Evolutionary conservation across 2,797 vertebrate genomes (phyloP).

Genomic region (Lutjanus argentimaculatus): DNA sequence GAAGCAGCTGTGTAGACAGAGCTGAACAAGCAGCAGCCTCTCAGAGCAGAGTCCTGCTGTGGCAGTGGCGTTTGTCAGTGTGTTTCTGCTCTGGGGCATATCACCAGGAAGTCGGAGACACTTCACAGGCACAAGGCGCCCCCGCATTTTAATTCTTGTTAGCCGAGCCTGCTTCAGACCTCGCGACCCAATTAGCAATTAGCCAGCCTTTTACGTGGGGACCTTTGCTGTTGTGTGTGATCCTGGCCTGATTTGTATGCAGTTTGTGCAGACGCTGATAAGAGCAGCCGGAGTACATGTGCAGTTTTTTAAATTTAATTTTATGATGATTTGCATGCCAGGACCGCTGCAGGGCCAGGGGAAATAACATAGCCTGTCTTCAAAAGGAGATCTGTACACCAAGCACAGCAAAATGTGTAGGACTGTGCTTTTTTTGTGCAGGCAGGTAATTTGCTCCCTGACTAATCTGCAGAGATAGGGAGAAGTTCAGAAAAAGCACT

Average conservation of each 20-base stretch:
- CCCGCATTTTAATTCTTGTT: slow-evolving; percentile 78
- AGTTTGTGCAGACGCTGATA: slow-evolving; percentile 83
- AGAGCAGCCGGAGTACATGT: slow-evolving; percentile 79
- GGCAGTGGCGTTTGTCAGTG: slow-evolving; percentile 21
- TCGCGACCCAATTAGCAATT: slow-evolving; percentile 84
- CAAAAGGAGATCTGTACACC: slow-evolving; percentile 83
- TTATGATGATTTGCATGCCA: slow-evolving; percentile 84
- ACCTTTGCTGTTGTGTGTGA: slow-evolving; percentile 77
- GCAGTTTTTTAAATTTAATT: slow-evolving; percentile 83
- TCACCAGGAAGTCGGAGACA: slow-evolving; percentile 74
- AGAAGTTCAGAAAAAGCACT: slow-evolving; percentile 82
- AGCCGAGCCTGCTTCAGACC: slow-evolving; percentile 73
- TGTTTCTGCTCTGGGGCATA: slow-evolving; percentile 67
- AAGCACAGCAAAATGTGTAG: slow-evolving; percentile 77
- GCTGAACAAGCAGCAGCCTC: slow-evolving; percentile 6
- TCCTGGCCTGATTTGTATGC: slow-evolving; percentile 84
- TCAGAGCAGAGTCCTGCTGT: slow-evolving; percentile 9
- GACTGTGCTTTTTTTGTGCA: slow-evolving; percentile 79
- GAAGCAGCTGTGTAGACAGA: slow-evolving; percentile 8
- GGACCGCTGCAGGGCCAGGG: slow-evolving; percentile 69
- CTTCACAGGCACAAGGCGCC: slow-evolving; percentile 67
- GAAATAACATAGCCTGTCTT: slow-evolving; percentile 83
- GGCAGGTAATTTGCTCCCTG: slow-evolving; percentile 84
- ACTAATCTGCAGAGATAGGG: slow-evolving; percentile 85
- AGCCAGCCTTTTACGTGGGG: slow-evolving; percentile 74